Evolutionary conservation across 23 tunicate species (phyloP), one percentile per base, ranked within the genome.

Genomic region (Ciona savignyi): DNA sequence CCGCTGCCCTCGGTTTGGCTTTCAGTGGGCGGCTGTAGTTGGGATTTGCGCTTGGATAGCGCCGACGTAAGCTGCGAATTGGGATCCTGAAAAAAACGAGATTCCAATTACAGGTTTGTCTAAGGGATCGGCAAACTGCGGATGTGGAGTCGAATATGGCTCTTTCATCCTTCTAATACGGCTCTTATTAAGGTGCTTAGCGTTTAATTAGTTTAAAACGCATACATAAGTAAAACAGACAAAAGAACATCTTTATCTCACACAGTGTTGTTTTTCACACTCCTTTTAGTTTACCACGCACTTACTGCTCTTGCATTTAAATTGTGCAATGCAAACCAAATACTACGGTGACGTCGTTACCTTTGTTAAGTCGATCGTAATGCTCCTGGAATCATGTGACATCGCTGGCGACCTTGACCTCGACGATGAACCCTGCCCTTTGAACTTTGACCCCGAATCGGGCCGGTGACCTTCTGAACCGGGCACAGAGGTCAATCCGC

Each of bases 301-400:
- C n/a, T n/a, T n/a, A n/a, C n/a, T n/a, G n/a, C n/a, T n/a, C n/a
- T 42, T 42, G 9, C 56, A 42, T 6, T 15, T 15, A 42, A 42
- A 42, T 6, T 42, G 56, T 42, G 9, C 9, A 42, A 9, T 42
- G 56, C 15, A 9, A 6, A 42, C 15, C 15, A 9, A 9, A 42
- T 15, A 63, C 28, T 9, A 63, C 24, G 4, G 4, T 63, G 15
- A 63, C 26, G 4, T 63, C 22, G 24, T 11, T 63, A 88, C 96
- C 80, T 88, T 88, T 24, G 96, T 66, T 25, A 88, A 49, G 65
- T 88, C 96, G 71, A 88, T 88, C 3, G 87, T 88, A 31, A 88
- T 88, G 66, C 96, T 82, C 34, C 96, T 34, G 0, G 80, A 63
- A 22, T 33, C 60, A 2, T n/a, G 28, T 33, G 28, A 24, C 27